Base-by-base conservation (phyloP, 2,797 vertebrate species). In the Etheostoma perlongum region DNA sequence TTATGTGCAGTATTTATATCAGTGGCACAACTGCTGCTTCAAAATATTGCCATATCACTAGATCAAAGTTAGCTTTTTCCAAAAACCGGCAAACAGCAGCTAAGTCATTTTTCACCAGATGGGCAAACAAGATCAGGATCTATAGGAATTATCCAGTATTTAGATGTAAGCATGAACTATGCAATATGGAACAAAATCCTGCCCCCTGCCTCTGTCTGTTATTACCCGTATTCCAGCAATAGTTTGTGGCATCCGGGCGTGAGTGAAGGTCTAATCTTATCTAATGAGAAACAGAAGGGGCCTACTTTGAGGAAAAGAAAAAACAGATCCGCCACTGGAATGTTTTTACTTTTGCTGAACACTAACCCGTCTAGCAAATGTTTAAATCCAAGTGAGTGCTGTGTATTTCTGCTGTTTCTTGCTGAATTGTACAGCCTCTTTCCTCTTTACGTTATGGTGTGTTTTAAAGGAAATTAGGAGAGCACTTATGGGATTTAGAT, bases 251-350 rank as follows among this genome's bases (percentile, higher is more conserved):
- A 25, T 84, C 58, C 19, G 51, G 71, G 81, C 16, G 4, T 36
- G 81, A 79, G 42, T 13, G 46, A 58, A 25, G 67, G 46, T 67
- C 49, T 40, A 11, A 40, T 11, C 10, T 40, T 12, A 40, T 40
- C 36, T 89, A 87, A 89, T 86, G 84, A 82, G 81, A 86, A 92
- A 73, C 87, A 90, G 87, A 86, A 72, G 86, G 83, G 85, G 76
- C 77, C 84, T 72, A 40, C 61, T 71, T 67, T 44, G 16, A 82
- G 86, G 81, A 70, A 63, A 81, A 78, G 61, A 65, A 70, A 78
- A 81, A 49, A 62, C 8, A 52, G 3, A 10, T 25, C 44, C 49
- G 12, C 0, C 49, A 82, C 72, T 85, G 87, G 88, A 93, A 91
- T 90, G 87, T 85, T 84, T 75, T 81, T 21, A 54, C 63, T 83